Conservation (phyloP, 1,140 invertebrate genomes). For the Radopholus similis region DNA sequence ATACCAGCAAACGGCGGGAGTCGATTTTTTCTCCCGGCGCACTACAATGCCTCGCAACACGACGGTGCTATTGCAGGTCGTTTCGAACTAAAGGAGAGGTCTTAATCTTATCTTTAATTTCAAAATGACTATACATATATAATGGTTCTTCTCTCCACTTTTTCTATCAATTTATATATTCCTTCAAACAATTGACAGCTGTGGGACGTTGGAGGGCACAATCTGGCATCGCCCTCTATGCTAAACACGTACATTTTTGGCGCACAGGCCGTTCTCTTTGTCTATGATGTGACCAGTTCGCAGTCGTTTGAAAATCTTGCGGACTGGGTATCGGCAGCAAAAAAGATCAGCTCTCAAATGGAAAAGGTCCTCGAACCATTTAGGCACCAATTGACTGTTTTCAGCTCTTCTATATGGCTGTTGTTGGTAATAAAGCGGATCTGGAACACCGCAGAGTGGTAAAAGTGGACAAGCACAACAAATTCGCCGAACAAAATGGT, state of each 20-base stretch:
- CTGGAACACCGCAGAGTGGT: constrained; percentile 79
- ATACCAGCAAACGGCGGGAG: constrained; percentile 71
- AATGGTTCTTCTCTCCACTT: background rate
- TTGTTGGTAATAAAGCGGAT: constrained; percentile 83
- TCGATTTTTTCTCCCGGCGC: constrained; percentile 75
- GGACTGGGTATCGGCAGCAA: constrained; percentile 71
- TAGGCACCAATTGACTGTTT: constrained; percentile 11
- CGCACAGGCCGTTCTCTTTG: constrained; percentile 67
- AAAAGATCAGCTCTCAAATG: constrained; percentile 65
- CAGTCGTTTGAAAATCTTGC: constrained; percentile 75
- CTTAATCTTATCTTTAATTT: constrained; percentile 1
- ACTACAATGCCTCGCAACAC: constrained; percentile 68
- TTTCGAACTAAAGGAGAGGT: background rate
- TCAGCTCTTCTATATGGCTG: constrained; percentile 68
- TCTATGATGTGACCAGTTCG: constrained; percentile 80
- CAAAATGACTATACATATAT: constrained; percentile 11
- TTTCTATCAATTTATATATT: background rate
- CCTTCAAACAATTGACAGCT: constrained; percentile 70
- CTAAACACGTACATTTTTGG: constrained; percentile 62
- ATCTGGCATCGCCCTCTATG: constrained; percentile 75
- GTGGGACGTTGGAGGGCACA: constrained; percentile 78
- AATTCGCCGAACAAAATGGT: constrained; percentile 70
- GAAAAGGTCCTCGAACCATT: constrained; percentile 60
- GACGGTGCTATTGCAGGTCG: constrained; percentile 60
- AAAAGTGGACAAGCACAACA: constrained; percentile 73